phyloP scores from a whole-genome alignment of 2,797 vertebrate genomes.

The Oryzias sinensis region DNA sequence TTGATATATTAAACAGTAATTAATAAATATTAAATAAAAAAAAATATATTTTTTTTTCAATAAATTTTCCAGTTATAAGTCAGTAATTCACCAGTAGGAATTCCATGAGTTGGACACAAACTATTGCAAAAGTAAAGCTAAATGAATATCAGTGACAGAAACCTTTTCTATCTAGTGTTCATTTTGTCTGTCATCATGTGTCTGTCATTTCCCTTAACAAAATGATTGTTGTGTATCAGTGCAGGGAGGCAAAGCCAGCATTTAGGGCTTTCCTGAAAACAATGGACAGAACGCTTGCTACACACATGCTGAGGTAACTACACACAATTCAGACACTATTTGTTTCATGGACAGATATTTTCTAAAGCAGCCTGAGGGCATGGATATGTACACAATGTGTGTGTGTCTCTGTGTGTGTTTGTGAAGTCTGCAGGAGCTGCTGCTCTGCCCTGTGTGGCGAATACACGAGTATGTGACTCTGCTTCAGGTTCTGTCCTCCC shows the following conservation, averaged over 20 bases:
- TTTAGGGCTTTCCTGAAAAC: conserved; percentile 87
- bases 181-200: too few relatives aligned
- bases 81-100: too few relatives aligned
- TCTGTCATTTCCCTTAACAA: background rate
- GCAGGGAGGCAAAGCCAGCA: conserved; percentile 78
- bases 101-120: too few relatives aligned
- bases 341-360: background rate
- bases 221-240: conserved; percentile 65
- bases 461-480: conserved; percentile 82
- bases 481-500: conserved; percentile 77
- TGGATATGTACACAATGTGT: background rate
- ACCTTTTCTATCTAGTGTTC: too few relatives aligned
- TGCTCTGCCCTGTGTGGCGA: conserved; percentile 79
- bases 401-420: background rate
- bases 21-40: too few relatives aligned
- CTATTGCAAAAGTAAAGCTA: too few relatives aligned
- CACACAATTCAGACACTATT: background rate
- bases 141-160: too few relatives aligned
- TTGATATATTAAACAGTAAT: too few relatives aligned
- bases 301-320: conserved; percentile 84
- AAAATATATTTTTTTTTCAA: too few relatives aligned
- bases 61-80: too few relatives aligned
- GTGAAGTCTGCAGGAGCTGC: conserved; percentile 83
- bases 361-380: background rate
- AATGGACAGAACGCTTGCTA: conserved; percentile 76